Evolutionary conservation across 2,888 invertebrate species (phyloP), one percentile per base, ranked within the genome.

Genomic region (Anaspis maculata): DNA sequence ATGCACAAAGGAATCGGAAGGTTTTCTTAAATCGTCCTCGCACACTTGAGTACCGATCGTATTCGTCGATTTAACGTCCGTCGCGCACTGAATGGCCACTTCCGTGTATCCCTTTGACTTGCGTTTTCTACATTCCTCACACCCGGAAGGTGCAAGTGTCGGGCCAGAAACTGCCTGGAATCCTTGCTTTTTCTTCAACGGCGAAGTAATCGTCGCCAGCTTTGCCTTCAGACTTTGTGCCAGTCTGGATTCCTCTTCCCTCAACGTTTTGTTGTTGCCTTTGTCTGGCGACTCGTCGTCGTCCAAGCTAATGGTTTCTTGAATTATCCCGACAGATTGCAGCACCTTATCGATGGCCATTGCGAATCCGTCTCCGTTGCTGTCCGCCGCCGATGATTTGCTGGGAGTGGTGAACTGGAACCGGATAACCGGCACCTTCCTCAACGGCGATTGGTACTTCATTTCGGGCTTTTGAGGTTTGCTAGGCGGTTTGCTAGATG

Each of bases 31-130:
- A 41, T 63, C 63, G 13, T 59, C 57, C 22, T 58, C 60, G 2
- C 38, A 47, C 3, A 62, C 62, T 49, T 67, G 65, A 3, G 59
- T 59, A 13, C 55, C 52, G n/a, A 60, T 51, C 22, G 55, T 57
- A 19, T 49, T 51, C 9, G 41, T 47, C 10, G 42, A 27, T 12
- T 32, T 36, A 25, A 2, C 13, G 13, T 35, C 35, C 25, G 41
- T 42, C 15, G 44, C 49, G 31, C 52, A 50, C 33, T 61, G 61
- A 10, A 42, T 45, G n/a, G 49, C 51, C 10, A 40, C 34, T 25
- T 47, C 40, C 12, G 32, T 37, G 34, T 44, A 54, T 13, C 42
- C 36, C 13, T 51, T 51, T 7, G 42, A 41, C 29, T 51, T 57
- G 13, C 60, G 56, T 27, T 48, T 45, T 39, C 55, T 53, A 41